Conservation (phyloP, 2,113 vertebrate genomes). For the Tetraodon nigroviridis region DNA sequence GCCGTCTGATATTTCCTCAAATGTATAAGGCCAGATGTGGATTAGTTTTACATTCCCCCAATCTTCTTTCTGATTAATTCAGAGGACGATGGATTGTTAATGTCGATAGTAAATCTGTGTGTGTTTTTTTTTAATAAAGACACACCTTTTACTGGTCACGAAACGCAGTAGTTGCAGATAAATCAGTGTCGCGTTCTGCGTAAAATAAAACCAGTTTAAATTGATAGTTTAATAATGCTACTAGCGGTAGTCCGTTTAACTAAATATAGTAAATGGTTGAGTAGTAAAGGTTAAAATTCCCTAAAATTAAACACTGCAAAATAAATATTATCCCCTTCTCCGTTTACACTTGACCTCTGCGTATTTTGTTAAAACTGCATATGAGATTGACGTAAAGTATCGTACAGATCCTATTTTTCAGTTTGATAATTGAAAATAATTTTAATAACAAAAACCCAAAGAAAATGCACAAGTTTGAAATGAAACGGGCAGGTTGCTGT, state of each 20-base stretch:
- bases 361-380: conserved; percentile 9
- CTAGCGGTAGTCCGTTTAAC: not conserved
- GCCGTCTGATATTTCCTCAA: conserved; percentile 13
- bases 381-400: not conserved
- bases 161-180: not conserved
- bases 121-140: conserved; percentile 4
- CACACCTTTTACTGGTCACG: not conserved
- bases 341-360: conserved; percentile 3
- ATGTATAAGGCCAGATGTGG: conserved; percentile 32
- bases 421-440: conserved; percentile 11
- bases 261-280: not conserved
- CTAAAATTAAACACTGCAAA: too few species aligned
- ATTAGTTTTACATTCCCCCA: conserved; percentile 17
- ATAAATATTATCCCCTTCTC: too few species aligned
- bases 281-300: too few species aligned
- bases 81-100: conserved; percentile 5
- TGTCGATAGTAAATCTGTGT: not conserved
- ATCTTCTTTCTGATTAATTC: conserved; percentile 30
- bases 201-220: not conserved
- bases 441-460: not conserved
- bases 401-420: not conserved
- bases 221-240: not conserved
- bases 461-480: not conserved
- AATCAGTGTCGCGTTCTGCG: not conserved
- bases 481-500: not conserved